Evolutionary conservation across 2,113 vertebrate species (phyloP), one percentile per base, ranked within the genome.

Genomic region (Acrocephalus kingi): DNA sequence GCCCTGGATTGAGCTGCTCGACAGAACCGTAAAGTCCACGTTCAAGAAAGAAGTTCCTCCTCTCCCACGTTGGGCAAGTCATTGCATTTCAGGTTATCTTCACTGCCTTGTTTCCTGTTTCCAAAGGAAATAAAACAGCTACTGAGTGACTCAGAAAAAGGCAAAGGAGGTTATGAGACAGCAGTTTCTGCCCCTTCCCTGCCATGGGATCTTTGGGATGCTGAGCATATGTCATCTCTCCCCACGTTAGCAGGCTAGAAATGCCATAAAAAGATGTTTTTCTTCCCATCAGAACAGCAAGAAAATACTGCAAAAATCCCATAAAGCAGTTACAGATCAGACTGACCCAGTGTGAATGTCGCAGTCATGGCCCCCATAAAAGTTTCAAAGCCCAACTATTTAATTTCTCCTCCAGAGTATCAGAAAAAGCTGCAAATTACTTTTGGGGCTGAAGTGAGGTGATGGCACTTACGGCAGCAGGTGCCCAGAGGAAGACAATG

Each of bases 31-130:
- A 0, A 35, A 17, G 69, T 71, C 2, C 5, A 27, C 8, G 49
- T 52, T 99, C 99, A 99, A 14, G 98, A 98, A 88, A 98, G 98
- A 89, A 98, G 97, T 92, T 99, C 98, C 61, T 99, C 98, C 94
- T 99, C 98, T 93, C 98, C 98, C 72, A 98, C 97, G 6, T 98
- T 98, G 95, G 98, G 98, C 93, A 98, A 97, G 73, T 99, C 98
- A n/a, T 98, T 95, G 74, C 97, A 98, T 93, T 90, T 98, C 90
- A 98, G 93, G 71, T 98, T 98, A 58, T 99, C 99, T 83, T 98
- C 98, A 8, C 98, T 99, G 97, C 98, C 98, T 97, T 98, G 98
- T 93, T 99, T 99, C 98, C 99, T 99, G 98, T 95, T 98, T 91
- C 72, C 91, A 93, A 84, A 89, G 96, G 82, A 97, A 96, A 97